Base-by-base conservation (phyloP, 2,113 vertebrate genomes). In the Narcine bancroftii region DNA sequence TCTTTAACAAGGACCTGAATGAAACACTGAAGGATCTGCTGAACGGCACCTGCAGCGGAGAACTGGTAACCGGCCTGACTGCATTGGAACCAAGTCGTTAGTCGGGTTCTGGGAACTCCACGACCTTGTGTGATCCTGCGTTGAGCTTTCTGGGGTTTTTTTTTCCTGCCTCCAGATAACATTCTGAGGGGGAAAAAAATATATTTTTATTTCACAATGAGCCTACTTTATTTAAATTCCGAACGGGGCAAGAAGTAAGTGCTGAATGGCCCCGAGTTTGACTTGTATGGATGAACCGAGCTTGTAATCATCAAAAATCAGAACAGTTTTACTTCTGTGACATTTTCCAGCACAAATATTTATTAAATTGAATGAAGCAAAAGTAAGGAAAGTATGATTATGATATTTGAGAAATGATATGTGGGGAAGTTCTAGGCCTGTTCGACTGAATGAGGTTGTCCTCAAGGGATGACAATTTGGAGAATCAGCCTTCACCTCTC, bases 11-110 rank as follows among this genome's bases (percentile, higher is more conserved):
- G 92, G 96, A 97, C 0, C 6, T 96, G 89, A 96, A 94, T n/a
- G 95, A 96, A 76, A 95, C 96, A 0, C 92, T 98, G 7, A 95
- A 93, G 92, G 96, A 97, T 83, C 93, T 97, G 93, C 94, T 96
- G 79, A 95, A 94, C 71, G 95, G 95, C 89, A 95, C 96, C 5
- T 93, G 94, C 93, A 94, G 93, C 1, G 94, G 96, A 92, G 96
- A 96, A 85, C 94, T 96, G 79, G 94, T 97, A 92, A 94, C 95
- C 0, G 92, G 95, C 47, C 94, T 95, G 93, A 93, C 94, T 53
- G 92, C 94, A 21, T 93, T 94, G 92, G 94, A 95, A 92, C 94
- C 94, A 2, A 94, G 93, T 69, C 95, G 93, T 93, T 93, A 93
- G 81, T 60, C 73, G 53, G 73, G 29, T 87, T 66, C 89, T 69